Conservation (phyloP, 1,140 invertebrate species). For the Drosophila sturtevanti region DNA sequence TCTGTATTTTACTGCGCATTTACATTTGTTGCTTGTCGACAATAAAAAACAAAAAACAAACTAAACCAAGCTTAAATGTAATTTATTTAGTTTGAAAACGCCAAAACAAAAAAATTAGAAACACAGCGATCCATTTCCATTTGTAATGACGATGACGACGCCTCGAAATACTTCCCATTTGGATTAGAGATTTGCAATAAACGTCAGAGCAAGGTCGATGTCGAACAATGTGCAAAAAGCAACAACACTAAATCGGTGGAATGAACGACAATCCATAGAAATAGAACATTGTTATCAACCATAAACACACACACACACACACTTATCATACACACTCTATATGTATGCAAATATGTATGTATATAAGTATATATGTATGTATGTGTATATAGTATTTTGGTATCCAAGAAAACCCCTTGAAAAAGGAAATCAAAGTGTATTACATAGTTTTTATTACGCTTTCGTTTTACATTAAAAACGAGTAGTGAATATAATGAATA, state of each 20-base stretch:
- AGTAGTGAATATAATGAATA: background rate
- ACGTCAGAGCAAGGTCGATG: conserved; percentile 1
- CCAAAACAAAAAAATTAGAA: conserved; percentile 16
- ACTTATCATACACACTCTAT: too few relatives aligned
- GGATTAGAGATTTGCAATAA: conserved; percentile 37
- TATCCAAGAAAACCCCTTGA: too few relatives aligned
- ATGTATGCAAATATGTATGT: too few relatives aligned
- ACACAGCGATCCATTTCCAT: conserved; percentile 6
- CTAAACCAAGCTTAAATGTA: conserved; percentile 7
- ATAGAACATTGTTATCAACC: background rate
- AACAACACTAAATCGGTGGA: conserved; percentile 3
- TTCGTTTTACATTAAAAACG: background rate
- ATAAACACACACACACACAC: background rate
- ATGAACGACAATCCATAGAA: conserved; percentile 7
- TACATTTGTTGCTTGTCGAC: too few relatives aligned
- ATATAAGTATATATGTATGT: too few relatives aligned
- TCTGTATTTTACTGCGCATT: conserved; percentile 4
- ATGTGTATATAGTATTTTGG: background rate
- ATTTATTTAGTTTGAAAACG: conserved; percentile 8
- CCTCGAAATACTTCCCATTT: background rate
- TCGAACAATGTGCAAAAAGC: conserved; percentile 23
- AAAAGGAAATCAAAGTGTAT: background rate
- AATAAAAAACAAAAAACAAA: too few relatives aligned
- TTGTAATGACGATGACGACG: background rate
- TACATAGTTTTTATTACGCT: background rate